phyloP scores from a whole-genome alignment of 2,888 invertebrate genomes.

The Andrena bicolor region DNA sequence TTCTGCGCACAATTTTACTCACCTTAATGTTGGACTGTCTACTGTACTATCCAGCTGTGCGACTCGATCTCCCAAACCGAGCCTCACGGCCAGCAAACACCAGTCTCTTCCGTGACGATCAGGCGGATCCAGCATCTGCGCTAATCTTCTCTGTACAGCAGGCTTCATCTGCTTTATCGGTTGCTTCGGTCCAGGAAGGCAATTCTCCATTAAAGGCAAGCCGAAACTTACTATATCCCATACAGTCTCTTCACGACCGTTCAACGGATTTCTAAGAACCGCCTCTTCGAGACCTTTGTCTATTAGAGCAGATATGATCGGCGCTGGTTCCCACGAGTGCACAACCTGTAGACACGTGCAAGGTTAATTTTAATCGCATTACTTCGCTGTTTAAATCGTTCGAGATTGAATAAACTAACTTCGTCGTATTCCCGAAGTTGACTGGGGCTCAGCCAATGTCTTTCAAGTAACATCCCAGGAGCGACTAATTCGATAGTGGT shows the following conservation, averaged over 20 bases:
- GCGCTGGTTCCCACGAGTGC: conserved; percentile 82
- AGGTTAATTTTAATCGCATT: not conserved
- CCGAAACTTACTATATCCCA: conserved; percentile 83
- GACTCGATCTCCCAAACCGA: conserved; percentile 88
- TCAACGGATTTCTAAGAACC: conserved; percentile 82
- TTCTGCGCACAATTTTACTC: not conserved
- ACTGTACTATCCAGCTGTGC: conserved; percentile 82
- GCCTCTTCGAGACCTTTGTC: conserved; percentile 81
- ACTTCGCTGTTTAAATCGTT: conserved; percentile 4
- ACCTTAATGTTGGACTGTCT: conserved; percentile 83
- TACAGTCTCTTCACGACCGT: conserved; percentile 81
- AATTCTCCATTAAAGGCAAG: conserved; percentile 79
- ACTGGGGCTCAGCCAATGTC: conserved; percentile 88
- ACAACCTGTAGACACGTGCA: conserved; percentile 70
- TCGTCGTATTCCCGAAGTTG: conserved; percentile 86
- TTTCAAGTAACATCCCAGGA: conserved; percentile 89
- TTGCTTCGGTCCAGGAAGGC: conserved; percentile 81
- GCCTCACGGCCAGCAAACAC: conserved; percentile 90
- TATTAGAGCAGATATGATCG: conserved; percentile 79
- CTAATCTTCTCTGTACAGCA: conserved; percentile 88
- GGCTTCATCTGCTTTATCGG: conserved; percentile 87
- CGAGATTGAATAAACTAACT: conserved; percentile 61
- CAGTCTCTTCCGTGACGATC: conserved; percentile 91
- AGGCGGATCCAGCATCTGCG: conserved; percentile 90
- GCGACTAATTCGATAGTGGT: conserved; percentile 88